Conservation (phyloP, 2,797 vertebrate genomes). For the Pseudotriccus pelzelni region DNA sequence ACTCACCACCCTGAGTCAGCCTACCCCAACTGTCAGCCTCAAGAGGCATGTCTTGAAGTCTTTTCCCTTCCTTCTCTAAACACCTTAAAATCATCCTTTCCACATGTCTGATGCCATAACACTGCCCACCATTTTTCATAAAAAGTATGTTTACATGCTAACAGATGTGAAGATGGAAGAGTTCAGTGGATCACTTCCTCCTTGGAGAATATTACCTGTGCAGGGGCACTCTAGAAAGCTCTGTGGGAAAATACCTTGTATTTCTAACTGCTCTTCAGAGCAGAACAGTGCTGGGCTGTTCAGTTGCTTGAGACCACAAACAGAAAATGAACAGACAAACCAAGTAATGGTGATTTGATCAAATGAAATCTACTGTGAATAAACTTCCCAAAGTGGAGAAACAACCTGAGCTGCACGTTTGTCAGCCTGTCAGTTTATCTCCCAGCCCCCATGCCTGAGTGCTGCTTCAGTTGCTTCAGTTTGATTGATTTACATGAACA, state of each 20-base stretch:
- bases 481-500: background rate
- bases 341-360: background rate
- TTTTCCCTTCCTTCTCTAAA: background rate
- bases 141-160: background rate
- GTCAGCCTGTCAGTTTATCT: background rate
- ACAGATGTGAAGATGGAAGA: background rate
- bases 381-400: background rate
- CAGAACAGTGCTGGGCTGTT: background rate
- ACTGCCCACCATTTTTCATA: background rate
- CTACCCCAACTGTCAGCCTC: background rate
- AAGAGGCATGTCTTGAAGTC: background rate
- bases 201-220: background rate
- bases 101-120: background rate
- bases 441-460: background rate
- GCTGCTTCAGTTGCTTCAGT: background rate
- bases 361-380: background rate
- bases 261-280: background rate
- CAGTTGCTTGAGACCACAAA: background rate
- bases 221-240: fast-evolving
- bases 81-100: background rate
- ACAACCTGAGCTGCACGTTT: background rate
- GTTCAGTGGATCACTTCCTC: background rate
- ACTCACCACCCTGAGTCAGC: background rate
- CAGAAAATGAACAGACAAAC: background rate
- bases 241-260: background rate